Conservation (phyloP, 2,113 vertebrate species). For the Haplochromis burtoni region DNA sequence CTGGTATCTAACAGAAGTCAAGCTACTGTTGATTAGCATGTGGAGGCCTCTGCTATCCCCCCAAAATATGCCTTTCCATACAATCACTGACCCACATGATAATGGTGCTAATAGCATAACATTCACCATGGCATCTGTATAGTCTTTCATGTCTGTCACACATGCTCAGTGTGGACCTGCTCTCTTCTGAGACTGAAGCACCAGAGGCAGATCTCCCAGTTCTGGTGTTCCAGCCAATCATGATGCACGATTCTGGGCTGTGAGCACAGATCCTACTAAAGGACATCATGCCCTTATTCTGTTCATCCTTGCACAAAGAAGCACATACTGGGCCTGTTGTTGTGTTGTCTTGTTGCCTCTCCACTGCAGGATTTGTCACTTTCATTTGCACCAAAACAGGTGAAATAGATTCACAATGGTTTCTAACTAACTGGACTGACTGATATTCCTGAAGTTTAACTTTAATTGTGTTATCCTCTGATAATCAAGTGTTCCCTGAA, state of each 20-base stretch:
- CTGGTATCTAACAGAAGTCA: background rate
- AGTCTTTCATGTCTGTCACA: background rate
- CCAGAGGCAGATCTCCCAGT: background rate
- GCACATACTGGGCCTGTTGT: background rate
- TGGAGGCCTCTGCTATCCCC: background rate
- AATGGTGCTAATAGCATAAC: background rate
- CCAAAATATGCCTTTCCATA: background rate
- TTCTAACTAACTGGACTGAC: background rate
- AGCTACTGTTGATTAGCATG: background rate
- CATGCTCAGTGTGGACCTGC: background rate
- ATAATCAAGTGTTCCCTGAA: background rate
- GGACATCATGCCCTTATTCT: background rate
- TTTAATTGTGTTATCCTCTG: background rate
- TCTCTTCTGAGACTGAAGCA: background rate
- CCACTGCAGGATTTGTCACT: background rate
- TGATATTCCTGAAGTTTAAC: background rate
- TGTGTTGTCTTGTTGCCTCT: background rate
- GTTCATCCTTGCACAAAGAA: background rate
- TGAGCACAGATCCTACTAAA: background rate
- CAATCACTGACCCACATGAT: background rate
- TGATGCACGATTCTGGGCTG: background rate
- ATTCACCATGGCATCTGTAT: background rate
- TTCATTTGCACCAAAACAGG: fast-evolving
- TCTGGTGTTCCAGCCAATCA: background rate
- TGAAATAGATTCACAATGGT: background rate